Evolutionary conservation across 2,888 invertebrate genomes (phyloP), one percentile per base, ranked within the genome.

Genomic region (Erebia palarica): DNA sequence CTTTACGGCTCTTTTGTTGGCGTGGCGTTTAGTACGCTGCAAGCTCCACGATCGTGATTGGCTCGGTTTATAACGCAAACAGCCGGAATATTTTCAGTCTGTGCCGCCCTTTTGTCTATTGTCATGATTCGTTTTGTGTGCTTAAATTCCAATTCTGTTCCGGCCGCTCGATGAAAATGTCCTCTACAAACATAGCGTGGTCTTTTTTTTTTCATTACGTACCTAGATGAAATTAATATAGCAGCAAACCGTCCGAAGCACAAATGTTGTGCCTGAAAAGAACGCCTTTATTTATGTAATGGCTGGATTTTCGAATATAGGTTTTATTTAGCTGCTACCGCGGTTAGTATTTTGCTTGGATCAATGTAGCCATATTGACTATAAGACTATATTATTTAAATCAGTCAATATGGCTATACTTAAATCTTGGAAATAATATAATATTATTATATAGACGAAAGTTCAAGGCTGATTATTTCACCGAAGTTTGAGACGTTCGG

Each of bases 1-100:
- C 92, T 92, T 92, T 92, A 92, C 88, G 85, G 87, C 85, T 86
- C 91, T 90, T 91, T 91, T 91, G 91, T 91, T 87, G 86, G 85
- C 83, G 84, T 84, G 84, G 84, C 89, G 90, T 88, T 90, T 90
- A 89, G 89, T 88, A 78, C 86, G 83, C 86, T 87, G 84, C 86
- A 77, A 81, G 82, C 84, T 79, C 81, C 74, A 75, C 75, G 82
- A 80, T 80, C 81, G 85, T 87, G 90, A 91, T 92, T 91, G 91
- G 91, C 84, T 82, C 80, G 86, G 86, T 86, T 86, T 88, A 85
- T 87, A 87, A 85, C 84, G 84, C 86, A 89, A 88, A 89, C 86
- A 86, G 78, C 79, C 80, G 81, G 83, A 82, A 84, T 86, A 86
- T 86, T 85, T 88, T 84, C 84, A 81, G 82, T 86, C 85, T 84